These are phyloP conservation scores for Abrostola tripartita DNA, from an alignment of 2,888 invertebrate genomes.

Conservation along the genomic window DNA sequence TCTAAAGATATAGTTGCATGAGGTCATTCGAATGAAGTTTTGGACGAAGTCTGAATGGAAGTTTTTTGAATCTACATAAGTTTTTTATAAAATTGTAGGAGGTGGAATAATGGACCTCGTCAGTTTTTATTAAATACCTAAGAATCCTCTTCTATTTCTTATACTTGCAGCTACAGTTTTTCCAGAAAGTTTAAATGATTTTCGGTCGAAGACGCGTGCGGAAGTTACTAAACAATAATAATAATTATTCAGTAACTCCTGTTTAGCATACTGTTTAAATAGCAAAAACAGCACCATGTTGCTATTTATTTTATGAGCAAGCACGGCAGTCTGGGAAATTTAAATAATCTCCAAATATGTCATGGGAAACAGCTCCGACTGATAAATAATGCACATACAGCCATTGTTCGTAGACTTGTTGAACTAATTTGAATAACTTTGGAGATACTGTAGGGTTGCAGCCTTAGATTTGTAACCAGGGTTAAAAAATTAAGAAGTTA, in stretches of 20 bases:
- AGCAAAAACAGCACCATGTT: not conserved
- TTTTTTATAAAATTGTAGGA: too few species aligned
- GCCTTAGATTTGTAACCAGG: not conserved
- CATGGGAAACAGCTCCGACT: constrained; percentile 28
- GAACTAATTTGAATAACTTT: constrained; percentile 41
- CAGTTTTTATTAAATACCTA: too few species aligned
- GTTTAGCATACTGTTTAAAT: constrained; percentile 4
- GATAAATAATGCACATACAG: constrained; percentile 42
- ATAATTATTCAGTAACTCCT: not conserved
- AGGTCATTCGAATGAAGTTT: too few species aligned
- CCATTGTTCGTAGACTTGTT: constrained; percentile 29
- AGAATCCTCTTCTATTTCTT: too few species aligned
- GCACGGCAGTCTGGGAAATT: constrained; percentile 23
- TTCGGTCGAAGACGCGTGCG: too few species aligned
- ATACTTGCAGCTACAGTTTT: too few species aligned
- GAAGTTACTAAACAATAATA: not conserved
- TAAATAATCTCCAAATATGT: constrained; percentile 44
- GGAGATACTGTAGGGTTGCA: constrained; percentile 18
- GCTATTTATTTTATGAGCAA: constrained; percentile 28
- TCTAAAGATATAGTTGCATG: too few species aligned
- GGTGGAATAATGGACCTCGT: too few species aligned
- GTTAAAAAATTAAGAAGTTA: too few species aligned
- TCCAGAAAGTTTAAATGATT: too few species aligned
- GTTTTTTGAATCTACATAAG: too few species aligned
- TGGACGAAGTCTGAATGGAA: too few species aligned